Evolutionary conservation across 2,888 invertebrate species (phyloP).

Genomic region (Polymixis flavicincta): DNA sequence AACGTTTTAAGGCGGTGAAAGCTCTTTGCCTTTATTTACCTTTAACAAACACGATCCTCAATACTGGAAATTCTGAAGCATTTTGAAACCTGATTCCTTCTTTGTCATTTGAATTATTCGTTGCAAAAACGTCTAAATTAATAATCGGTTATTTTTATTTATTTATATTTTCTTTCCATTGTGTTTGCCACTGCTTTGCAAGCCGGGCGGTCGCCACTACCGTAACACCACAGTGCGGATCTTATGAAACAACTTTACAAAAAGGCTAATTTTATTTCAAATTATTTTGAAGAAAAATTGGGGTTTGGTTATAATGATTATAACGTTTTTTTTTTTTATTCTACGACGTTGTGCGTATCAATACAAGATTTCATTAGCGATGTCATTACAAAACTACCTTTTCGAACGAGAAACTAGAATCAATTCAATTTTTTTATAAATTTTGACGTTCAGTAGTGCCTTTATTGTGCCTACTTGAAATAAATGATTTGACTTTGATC

Average conservation of each 20-base stretch:
- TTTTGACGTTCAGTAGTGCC: too few relatives aligned
- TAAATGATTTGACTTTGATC: too few relatives aligned
- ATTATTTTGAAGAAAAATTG: constrained; percentile 29
- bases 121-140: neutral
- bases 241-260: constrained; percentile 29
- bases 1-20: neutral
- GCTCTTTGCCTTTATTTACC: neutral
- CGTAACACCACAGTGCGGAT: constrained; percentile 9
- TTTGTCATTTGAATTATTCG: neutral
- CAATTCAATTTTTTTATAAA: too few relatives aligned
- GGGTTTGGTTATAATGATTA: constrained; percentile 36
- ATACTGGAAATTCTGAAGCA: neutral
- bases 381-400: neutral
- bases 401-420: too few relatives aligned
- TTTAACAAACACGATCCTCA: neutral
- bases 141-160: constrained; percentile 1
- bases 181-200: constrained; percentile 14
- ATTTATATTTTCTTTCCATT: constrained; percentile 7
- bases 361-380: too few relatives aligned
- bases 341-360: neutral
- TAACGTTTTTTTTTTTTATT: constrained; percentile 26
- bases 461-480: too few relatives aligned
- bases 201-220: constrained; percentile 12
- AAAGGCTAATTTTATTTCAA: constrained; percentile 39
- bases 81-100: neutral